A percentile compares a stretch with the other conserved stretches of the same genome.
Conservation (phyloP, 2,113 vertebrate species). For the rat (Rattus norvegicus) region GRCr8 NC_086025.1:1660501-1661000, state of each 20-base stretch:
- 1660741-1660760: slow-evolving; percentile 77
- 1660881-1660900: slow-evolving; percentile 36
- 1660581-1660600: background rate
- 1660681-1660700: background rate
- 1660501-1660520: slow-evolving; percentile 95
- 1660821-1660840: slow-evolving; percentile 59
- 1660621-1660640: background rate
- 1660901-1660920: slow-evolving; percentile 54
- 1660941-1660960: background rate
- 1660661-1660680: slow-evolving; percentile 56
- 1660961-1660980: background rate
- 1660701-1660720: slow-evolving; percentile 23
- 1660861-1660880: slow-evolving; percentile 41
- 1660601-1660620: slow-evolving; percentile 41
- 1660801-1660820: slow-evolving; percentile 74
- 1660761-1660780: slow-evolving; percentile 73
- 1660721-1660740: slow-evolving; percentile 28
- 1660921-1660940: slow-evolving; percentile 60
- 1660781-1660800: slow-evolving; percentile 74
- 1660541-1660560: slow-evolving; percentile 72
- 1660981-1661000: slow-evolving; percentile 10
- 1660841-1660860: slow-evolving; percentile 58
- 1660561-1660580: background rate
- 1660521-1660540: slow-evolving; percentile 92
- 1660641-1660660: background rate